Evolutionary conservation across 2,113 vertebrate genomes (phyloP).

Genomic region (Muscicapa adusta): DNA sequence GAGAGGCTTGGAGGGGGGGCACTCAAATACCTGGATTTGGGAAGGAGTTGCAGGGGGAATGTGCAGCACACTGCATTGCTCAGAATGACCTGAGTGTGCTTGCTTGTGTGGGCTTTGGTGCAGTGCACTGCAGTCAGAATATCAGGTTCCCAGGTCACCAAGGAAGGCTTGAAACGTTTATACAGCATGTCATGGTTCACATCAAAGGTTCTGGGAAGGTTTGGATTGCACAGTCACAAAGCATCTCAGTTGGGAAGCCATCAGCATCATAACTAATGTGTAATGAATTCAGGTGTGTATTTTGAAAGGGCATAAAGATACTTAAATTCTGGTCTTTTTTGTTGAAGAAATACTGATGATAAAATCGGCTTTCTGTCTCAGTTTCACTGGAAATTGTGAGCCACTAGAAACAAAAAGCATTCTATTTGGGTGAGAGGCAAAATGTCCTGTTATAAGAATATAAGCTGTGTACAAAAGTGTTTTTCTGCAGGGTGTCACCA

Average conservation of each 20-base stretch:
- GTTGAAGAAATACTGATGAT: neutral
- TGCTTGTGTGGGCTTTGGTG: neutral
- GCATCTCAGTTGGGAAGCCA: neutral
- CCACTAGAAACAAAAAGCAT: neutral
- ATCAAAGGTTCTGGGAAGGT: neutral
- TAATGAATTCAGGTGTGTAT: neutral
- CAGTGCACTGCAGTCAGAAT: neutral
- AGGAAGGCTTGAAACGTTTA: neutral
- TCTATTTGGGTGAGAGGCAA: neutral
- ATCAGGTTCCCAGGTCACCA: neutral
- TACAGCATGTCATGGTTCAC: neutral
- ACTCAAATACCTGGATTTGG: neutral
- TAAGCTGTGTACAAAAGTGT: neutral
- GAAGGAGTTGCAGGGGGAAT: neutral
- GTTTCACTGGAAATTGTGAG: neutral
- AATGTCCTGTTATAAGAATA: neutral
- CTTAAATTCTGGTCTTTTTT: neutral
- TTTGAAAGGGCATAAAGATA: neutral
- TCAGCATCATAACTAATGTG: neutral
- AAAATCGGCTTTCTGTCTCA: neutral
- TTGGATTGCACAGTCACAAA: neutral
- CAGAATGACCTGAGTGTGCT: neutral
- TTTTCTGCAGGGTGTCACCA: neutral
- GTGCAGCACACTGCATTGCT: neutral
- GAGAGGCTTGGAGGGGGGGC: neutral